These are phyloP conservation scores for Cepaea nemoralis DNA, from an alignment of 1,140 invertebrate genomes.

Conservation along the genomic window DNA sequence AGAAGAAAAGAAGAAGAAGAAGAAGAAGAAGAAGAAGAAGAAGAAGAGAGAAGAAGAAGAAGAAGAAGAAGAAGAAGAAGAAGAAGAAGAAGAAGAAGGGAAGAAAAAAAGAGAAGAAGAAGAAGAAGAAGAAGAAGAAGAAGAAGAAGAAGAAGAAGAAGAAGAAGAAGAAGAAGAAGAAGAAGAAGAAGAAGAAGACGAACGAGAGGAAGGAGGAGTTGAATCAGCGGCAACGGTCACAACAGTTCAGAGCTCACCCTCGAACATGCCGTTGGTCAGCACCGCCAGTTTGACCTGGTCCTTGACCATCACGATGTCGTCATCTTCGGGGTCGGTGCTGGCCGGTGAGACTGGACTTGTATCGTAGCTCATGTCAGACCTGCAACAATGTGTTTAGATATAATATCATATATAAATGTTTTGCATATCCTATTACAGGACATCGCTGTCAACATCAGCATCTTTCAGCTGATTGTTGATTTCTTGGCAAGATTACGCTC, in stretches of 20 bases:
- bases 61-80: neutral
- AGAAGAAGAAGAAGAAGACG: neutral
- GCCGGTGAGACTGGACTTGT: no score
- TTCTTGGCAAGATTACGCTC: no score
- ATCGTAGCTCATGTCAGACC: no score
- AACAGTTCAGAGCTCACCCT: neutral
- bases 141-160: neutral
- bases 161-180: neutral
- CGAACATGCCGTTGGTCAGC: neutral
- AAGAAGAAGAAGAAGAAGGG: neutral
- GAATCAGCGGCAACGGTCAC: neutral
- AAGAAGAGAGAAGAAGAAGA: neutral
- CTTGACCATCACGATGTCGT: neutral
- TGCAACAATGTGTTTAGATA: no score
- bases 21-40: no score
- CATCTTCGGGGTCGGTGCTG: neutral
- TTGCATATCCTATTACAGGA: no score
- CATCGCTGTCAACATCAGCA: no score
- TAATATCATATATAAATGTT: no score
- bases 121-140: no score
- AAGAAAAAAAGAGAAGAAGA: neutral
- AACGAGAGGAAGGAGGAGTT: no score
- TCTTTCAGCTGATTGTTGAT: no score
- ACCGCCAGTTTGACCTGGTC: neutral
- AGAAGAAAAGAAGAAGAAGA: conserved; percentile 9